Evolutionary conservation across 2,888 invertebrate species (phyloP).

Genomic region (Cerceris ruficornis): DNA sequence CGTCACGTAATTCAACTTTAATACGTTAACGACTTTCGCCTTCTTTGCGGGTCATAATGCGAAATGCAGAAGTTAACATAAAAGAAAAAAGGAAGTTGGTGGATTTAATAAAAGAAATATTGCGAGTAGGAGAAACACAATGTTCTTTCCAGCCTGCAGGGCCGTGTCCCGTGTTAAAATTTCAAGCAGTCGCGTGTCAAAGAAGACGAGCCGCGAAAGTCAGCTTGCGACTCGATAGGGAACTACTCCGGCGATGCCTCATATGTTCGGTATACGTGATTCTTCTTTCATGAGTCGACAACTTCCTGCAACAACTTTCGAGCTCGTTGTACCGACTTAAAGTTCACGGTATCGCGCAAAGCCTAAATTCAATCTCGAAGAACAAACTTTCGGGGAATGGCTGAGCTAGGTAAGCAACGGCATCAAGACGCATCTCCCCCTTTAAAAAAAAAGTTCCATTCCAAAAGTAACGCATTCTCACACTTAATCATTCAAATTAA

Average conservation of each 20-base stretch:
- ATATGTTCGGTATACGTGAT: constrained; percentile 40
- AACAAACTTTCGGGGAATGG: constrained; percentile 35
- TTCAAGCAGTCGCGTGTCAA: constrained; percentile 36
- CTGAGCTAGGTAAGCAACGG: constrained; percentile 24
- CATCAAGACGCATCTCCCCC: constrained; percentile 20
- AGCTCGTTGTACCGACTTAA: constrained; percentile 40
- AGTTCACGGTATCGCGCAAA: constrained; percentile 47
- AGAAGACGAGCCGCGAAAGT: constrained; percentile 46
- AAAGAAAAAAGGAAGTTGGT: no score
- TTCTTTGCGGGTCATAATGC: no score
- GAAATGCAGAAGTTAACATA: no score
- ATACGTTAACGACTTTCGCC: no score
- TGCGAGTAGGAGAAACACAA: no score
- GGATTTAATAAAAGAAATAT: no score
- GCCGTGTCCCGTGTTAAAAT: constrained; percentile 15
- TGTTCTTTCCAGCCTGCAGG: no score
- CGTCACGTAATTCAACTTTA: no score
- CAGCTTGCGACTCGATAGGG: constrained; percentile 25
- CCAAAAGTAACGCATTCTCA: background rate
- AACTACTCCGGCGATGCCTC: constrained; percentile 28
- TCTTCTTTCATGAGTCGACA: constrained; percentile 42
- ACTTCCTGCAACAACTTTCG: constrained; percentile 47
- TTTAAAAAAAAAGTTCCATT: background rate
- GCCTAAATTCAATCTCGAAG: constrained; percentile 45
- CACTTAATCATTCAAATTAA: background rate